A percentile compares a stretch with the other conserved stretches of the same genome.
Conservation (phyloP, 2,113 vertebrate genomes). For the Elephas maximus region DNA sequence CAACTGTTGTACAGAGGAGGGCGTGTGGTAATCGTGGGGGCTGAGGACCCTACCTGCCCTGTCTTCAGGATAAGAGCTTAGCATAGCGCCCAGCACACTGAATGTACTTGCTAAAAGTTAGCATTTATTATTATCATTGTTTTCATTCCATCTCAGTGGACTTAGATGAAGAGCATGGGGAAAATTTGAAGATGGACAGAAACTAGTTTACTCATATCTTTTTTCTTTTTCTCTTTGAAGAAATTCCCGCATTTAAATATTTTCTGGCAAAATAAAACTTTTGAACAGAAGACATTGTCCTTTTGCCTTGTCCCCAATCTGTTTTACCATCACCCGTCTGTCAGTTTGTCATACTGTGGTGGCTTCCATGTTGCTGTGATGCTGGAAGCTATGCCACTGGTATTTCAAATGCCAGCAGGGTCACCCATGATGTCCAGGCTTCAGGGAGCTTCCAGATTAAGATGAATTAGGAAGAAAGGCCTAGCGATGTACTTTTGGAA, state of each 20-base stretch:
- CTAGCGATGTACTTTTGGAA: not conserved
- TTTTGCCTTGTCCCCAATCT: not conserved
- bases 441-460: not conserved
- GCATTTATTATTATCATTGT: fast-evolving
- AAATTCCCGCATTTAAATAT: not conserved
- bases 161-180: not conserved
- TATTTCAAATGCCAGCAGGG: not conserved
- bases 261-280: not conserved
- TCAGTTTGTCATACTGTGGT: not conserved
- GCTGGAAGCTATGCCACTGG: not conserved
- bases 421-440: not conserved
- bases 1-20: not conserved
- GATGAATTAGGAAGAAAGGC: not conserved
- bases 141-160: not conserved
- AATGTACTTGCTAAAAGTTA: fast-evolving
- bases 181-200: not conserved
- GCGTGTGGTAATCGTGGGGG: too few species aligned
- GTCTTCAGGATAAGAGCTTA: not conserved
- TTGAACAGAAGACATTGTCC: not conserved
- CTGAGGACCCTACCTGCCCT: not conserved
- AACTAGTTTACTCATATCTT: not conserved
- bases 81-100: not conserved
- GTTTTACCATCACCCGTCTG: not conserved
- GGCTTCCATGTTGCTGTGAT: not conserved
- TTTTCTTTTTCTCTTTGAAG: not conserved